A percentile compares a stretch with the other conserved stretches of the same genome.
phyloP scores from a whole-genome alignment of 2,113 vertebrate species.

The Crocuta crocuta region DNA sequence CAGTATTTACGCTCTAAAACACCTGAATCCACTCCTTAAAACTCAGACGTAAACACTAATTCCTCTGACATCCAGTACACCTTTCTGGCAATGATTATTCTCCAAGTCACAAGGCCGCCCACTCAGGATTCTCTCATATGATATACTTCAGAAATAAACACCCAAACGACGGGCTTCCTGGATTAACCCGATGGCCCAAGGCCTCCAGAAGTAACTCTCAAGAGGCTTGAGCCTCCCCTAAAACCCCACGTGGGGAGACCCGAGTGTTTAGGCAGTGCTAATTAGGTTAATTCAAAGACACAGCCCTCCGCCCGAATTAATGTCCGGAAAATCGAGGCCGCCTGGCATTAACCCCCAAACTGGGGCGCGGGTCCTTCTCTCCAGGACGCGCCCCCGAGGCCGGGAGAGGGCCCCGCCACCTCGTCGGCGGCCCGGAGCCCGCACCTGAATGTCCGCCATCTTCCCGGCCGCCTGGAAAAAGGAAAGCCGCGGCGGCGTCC shows the following conservation, averaged over 20 bases:
- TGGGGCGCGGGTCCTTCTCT: no score
- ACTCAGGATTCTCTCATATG: background rate
- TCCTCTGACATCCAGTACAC: background rate
- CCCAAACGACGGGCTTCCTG: background rate
- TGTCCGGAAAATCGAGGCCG: fast-evolving
- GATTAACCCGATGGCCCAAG: no score
- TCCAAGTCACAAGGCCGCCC: background rate
- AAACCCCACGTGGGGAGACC: background rate
- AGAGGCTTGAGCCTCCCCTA: background rate
- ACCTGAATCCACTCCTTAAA: background rate
- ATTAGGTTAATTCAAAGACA: background rate
- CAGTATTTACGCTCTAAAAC: background rate
- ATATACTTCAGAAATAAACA: background rate
- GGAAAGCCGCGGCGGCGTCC: fast-evolving
- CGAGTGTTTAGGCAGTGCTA: fast-evolving
- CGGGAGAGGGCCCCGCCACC: fast-evolving
- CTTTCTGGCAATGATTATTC: background rate
- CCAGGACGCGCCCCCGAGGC: background rate
- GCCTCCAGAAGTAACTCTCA: background rate
- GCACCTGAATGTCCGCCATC: conserved; percentile 83
- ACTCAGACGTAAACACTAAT: background rate
- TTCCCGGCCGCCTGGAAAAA: conserved; percentile 57
- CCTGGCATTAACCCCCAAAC: background rate
- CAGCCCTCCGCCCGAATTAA: background rate
- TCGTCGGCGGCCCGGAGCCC: fast-evolving